These are phyloP conservation scores for Styela plicata DNA, from an alignment of 23 tunicate genomes.

Conservation along the genomic window DNA sequence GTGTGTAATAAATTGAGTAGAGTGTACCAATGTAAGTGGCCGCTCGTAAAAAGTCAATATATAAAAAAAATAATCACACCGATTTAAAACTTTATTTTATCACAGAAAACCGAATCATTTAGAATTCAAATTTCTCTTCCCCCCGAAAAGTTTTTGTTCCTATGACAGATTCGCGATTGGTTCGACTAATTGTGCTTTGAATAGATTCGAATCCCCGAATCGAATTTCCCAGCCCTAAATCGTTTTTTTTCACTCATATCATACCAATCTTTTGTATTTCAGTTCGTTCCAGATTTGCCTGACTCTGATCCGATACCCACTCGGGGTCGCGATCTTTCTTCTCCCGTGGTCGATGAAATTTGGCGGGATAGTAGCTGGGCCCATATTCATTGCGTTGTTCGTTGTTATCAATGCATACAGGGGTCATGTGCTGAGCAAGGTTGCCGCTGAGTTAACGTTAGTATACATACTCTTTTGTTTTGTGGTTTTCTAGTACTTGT, in stretches of 20 bases:
- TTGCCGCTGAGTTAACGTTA: constrained; percentile 14
- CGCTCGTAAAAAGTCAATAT: no score
- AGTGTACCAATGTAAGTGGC: no score
- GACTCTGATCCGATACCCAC: constrained; percentile 13
- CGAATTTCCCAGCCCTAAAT: neutral
- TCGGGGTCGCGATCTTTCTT: constrained; percentile 16
- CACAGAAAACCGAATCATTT: neutral
- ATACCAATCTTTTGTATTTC: neutral
- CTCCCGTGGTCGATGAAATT: constrained; percentile 38
- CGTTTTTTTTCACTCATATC: neutral
- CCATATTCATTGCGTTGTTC: constrained; percentile 8
- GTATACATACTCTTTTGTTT: no score
- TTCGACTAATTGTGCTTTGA: neutral
- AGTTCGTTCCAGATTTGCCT: neutral
- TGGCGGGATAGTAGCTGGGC: constrained; percentile 30
- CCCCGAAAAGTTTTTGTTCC: no score
- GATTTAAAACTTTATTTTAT: no score
- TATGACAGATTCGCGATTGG: no score
- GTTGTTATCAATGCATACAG: constrained; percentile 25
- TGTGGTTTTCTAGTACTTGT: no score
- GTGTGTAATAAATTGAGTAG: no score
- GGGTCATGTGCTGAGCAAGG: constrained; percentile 18
- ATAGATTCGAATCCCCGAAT: neutral
- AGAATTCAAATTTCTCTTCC: neutral
- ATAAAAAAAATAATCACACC: no score